Percentiles rank a stretch among this genome's conserved stretches.
Conservation (phyloP, 2,797 vertebrate genomes). For the Poeciliopsis presidionis region DNA sequence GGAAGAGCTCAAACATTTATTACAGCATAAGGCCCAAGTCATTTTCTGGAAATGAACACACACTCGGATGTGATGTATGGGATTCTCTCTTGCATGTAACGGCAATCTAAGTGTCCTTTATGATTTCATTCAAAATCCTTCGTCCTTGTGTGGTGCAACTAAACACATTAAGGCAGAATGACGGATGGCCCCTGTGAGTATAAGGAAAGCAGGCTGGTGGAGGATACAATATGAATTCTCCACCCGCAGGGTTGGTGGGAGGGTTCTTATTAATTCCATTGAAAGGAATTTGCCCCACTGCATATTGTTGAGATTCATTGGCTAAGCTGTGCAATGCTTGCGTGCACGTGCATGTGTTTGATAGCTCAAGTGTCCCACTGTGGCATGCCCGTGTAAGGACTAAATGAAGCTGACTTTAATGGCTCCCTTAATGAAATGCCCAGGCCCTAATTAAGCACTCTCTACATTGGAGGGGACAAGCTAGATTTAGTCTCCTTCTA, state of each 20-base stretch:
- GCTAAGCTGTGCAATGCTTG: conserved; percentile 45
- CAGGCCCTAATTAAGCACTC: conserved; percentile 78
- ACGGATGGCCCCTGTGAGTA: conserved; percentile 59
- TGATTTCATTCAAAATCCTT: conserved; percentile 76
- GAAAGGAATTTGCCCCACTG: conserved; percentile 61
- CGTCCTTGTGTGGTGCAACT: conserved; percentile 68
- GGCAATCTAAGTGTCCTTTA: conserved; percentile 77
- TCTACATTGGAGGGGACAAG: conserved; percentile 60
- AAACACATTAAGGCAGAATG: conserved; percentile 75
- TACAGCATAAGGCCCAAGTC: conserved; percentile 63
- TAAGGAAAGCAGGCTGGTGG: conserved; percentile 47
- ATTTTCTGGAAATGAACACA: conserved; percentile 74
- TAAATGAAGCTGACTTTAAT: conserved; percentile 82
- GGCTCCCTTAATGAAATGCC: conserved; percentile 80
- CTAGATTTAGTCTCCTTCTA: conserved; percentile 40
- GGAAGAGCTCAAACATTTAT: conserved; percentile 65
- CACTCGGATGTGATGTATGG: conserved; percentile 70
- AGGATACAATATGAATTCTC: conserved; percentile 55
- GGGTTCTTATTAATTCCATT: conserved; percentile 75
- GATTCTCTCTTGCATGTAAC: conserved; percentile 72
- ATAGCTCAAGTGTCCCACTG: conserved; percentile 60
- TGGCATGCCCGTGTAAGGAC: conserved; percentile 62
- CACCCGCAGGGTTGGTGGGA: conserved; percentile 26
- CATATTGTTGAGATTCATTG: conserved; percentile 64
- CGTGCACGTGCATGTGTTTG: conserved; percentile 38